Evolutionary conservation across 2,797 vertebrate genomes (phyloP).

Genomic region (Bradypodion pumilum): DNA sequence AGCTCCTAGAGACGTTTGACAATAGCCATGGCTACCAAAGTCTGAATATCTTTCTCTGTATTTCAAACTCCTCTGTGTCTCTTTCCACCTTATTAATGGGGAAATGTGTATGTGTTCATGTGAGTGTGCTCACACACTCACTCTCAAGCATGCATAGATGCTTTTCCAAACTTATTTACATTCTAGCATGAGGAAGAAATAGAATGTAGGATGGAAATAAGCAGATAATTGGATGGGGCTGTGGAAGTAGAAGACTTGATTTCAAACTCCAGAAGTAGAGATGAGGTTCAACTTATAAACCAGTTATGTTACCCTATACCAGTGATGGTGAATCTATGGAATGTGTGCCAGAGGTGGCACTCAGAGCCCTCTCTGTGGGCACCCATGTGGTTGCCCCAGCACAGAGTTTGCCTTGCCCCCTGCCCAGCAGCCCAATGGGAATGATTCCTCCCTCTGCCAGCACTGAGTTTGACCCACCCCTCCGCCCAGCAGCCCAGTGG

Average conservation of each 20-base stretch:
- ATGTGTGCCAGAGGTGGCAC: too few relatives aligned
- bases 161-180: background rate
- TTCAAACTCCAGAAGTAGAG: background rate
- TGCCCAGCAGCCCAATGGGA: too few relatives aligned
- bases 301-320: background rate
- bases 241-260: background rate
- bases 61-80: constrained; percentile 9
- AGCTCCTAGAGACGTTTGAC: rapidly evolving
- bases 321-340: too few relatives aligned
- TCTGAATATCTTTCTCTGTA: background rate
- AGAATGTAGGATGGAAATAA: background rate
- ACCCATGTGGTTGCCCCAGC: too few relatives aligned
- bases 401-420: too few relatives aligned
- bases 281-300: background rate
- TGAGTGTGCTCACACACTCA: too few relatives aligned
- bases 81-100: background rate
- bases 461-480: too few relatives aligned
- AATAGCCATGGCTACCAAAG: background rate
- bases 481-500: too few relatives aligned
- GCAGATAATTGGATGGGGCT: background rate
- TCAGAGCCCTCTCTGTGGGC: too few relatives aligned
- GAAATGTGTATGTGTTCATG: background rate
- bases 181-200: background rate
- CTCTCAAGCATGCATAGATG: too few relatives aligned
- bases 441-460: too few relatives aligned